phyloP scores from a whole-genome alignment of 2,888 invertebrate species.

The Malthinus flaveolus region DNA sequence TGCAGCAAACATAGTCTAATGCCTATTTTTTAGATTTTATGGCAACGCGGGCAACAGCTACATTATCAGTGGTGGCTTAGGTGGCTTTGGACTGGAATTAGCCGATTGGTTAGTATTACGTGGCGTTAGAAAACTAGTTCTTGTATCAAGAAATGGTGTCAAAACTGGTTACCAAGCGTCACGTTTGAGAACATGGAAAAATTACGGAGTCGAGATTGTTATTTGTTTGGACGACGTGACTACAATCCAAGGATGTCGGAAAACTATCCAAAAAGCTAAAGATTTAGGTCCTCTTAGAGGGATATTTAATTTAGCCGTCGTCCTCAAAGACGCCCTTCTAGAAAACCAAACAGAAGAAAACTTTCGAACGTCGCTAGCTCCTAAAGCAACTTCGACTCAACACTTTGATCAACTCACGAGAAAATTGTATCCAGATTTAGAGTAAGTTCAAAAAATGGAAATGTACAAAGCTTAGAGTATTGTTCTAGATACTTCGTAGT shows the following conservation, averaged over 20 bases:
- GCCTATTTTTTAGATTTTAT: conserved; percentile 54
- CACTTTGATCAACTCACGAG: conserved; percentile 73
- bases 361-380: conserved; percentile 69
- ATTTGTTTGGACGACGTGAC: conserved; percentile 75
- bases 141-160: conserved; percentile 81
- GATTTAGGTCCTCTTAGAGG: conserved; percentile 74
- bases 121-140: conserved; percentile 76
- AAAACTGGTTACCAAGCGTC: conserved; percentile 80
- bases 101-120: conserved; percentile 84
- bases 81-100: conserved; percentile 90
- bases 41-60: conserved; percentile 60
- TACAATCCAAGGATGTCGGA: conserved; percentile 68
- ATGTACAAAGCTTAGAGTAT: neutral
- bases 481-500: conserved; percentile 74
- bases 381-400: conserved; percentile 82
- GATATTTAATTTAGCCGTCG: conserved; percentile 88
- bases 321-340: conserved; percentile 74
- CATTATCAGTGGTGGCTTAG: conserved; percentile 78
- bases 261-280: conserved; percentile 67
- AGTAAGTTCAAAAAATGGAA: conserved; percentile 35
- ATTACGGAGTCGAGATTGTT: conserved; percentile 68
- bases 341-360: conserved; percentile 74
- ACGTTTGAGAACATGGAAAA: conserved; percentile 71
- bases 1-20: too few relatives aligned
- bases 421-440: conserved; percentile 58